phyloP scores from a whole-genome alignment of 2,113 vertebrate genomes.

The Alexandromys fortis region DNA sequence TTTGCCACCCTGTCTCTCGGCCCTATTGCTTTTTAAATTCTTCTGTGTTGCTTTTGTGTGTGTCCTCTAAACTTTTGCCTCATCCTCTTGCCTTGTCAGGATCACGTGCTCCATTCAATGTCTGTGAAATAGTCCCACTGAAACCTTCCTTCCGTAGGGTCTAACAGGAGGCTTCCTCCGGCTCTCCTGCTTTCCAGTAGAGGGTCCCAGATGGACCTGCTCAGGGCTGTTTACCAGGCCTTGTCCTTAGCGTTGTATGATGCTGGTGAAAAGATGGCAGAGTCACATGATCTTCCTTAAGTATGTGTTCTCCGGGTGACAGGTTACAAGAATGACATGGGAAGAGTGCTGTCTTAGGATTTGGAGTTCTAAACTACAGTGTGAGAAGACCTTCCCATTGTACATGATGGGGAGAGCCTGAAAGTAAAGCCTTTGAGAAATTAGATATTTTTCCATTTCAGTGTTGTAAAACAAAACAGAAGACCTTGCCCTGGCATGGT shows the following conservation, averaged over 20 bases:
- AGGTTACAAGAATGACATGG: conserved; percentile 13
- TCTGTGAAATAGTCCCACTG: conserved; percentile 11
- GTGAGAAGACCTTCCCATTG: not conserved
- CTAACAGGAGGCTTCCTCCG: not conserved
- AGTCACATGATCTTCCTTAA: not conserved
- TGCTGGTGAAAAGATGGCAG: not conserved
- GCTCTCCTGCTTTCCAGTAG: not conserved
- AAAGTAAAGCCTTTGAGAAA: conserved; percentile 50
- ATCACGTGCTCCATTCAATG: not conserved
- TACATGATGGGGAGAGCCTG: not conserved
- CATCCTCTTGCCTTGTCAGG: not conserved
- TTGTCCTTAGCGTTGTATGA: not conserved
- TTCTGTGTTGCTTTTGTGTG: not conserved
- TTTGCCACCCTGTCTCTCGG: not conserved
- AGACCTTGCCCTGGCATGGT: not conserved
- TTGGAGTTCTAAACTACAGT: conserved; percentile 26
- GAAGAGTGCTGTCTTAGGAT: not conserved
- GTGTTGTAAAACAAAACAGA: not conserved
- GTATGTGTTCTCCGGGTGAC: not conserved
- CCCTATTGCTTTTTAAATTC: not conserved
- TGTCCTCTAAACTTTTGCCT: not conserved
- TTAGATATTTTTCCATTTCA: conserved; percentile 24
- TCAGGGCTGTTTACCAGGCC: conserved; percentile 43
- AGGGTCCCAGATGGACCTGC: not conserved
- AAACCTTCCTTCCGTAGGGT: not conserved